These are phyloP conservation scores for Toxonevra muliebris DNA, from an alignment of 2,888 invertebrate genomes.

Conservation along the genomic window DNA sequence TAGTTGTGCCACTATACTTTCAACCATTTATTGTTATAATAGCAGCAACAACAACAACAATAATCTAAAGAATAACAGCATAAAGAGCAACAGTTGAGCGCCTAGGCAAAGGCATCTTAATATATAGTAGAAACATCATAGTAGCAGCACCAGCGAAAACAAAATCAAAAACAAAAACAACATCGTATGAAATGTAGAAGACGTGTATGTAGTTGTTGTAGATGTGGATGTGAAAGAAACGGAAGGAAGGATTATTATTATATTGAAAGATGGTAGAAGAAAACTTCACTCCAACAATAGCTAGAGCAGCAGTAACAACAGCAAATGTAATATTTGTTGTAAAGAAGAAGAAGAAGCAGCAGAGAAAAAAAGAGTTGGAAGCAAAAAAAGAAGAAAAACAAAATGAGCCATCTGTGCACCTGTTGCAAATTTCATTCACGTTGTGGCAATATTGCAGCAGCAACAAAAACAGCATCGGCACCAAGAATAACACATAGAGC, in stretches of 20 bases:
- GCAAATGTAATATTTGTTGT: no score
- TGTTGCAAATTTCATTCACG: conserved; percentile 39
- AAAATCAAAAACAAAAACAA: conserved; percentile 23
- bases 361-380: neutral
- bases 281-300: neutral
- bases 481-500: neutral
- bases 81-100: conserved; percentile 5
- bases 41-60: conserved; percentile 19
- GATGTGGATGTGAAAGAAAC: conserved; percentile 31
- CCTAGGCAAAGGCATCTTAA: neutral
- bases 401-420: conserved; percentile 32
- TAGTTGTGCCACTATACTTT: conserved; percentile 25
- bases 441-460: conserved; percentile 3
- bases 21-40: conserved; percentile 34
- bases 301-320: conserved; percentile 6
- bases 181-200: neutral
- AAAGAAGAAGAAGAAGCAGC: neutral
- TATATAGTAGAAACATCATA: conserved; percentile 33
- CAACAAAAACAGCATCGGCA: conserved; percentile 18
- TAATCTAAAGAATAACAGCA: conserved; percentile 18
- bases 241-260: conserved; percentile 24
- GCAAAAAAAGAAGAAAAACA: conserved; percentile 2
- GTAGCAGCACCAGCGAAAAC: conserved; percentile 25
- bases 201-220: conserved; percentile 38
- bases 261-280: conserved; percentile 25